Conservation (phyloP, 2,797 vertebrate species). For the Chelon auratus region DNA sequence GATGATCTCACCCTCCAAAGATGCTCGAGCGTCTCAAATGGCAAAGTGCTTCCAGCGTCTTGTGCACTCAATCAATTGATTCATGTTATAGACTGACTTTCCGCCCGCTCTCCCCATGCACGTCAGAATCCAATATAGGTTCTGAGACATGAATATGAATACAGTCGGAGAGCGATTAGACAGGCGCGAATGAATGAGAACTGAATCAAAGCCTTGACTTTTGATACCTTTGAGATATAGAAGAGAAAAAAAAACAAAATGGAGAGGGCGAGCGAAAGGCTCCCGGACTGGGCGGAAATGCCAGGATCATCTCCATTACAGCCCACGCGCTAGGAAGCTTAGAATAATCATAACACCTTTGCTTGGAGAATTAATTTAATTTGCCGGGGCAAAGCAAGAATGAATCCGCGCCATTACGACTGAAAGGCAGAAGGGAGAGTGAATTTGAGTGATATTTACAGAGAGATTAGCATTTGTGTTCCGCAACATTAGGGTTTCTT, state of each 20-base stretch:
- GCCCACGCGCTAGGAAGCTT: slow-evolving; percentile 46
- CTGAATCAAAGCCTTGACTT: slow-evolving; percentile 31
- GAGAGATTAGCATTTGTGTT: slow-evolving; percentile 83
- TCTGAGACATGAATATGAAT: slow-evolving; percentile 42
- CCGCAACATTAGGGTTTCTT: slow-evolving; percentile 77
- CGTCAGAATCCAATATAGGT: slow-evolving; percentile 51
- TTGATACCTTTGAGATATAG: slow-evolving; percentile 38
- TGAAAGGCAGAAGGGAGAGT: slow-evolving; percentile 55
- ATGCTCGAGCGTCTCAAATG: slow-evolving; percentile 50
- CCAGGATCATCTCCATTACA: slow-evolving; percentile 57
- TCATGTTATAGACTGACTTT: slow-evolving; percentile 54
- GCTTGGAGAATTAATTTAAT: slow-evolving; percentile 74
- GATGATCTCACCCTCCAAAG: slow-evolving; percentile 57
- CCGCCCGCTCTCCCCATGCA: slow-evolving; percentile 6
- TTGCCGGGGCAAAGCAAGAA: slow-evolving; percentile 61
- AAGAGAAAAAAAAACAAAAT: slow-evolving; percentile 21
- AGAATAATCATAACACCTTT: slow-evolving; percentile 69
- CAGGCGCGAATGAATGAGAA: slow-evolving; percentile 24
- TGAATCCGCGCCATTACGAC: slow-evolving; percentile 64
- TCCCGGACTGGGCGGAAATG: slow-evolving; percentile 27
- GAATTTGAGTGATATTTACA: slow-evolving; percentile 80
- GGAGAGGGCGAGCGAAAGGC: slow-evolving; percentile 32
- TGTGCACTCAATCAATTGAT: slow-evolving; percentile 66
- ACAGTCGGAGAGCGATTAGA: slow-evolving; percentile 21
- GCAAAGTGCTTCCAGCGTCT: slow-evolving; percentile 65